These are phyloP conservation scores for Silurus asotus DNA, from an alignment of 2,113 vertebrate genomes.

Conservation along the genomic window DNA sequence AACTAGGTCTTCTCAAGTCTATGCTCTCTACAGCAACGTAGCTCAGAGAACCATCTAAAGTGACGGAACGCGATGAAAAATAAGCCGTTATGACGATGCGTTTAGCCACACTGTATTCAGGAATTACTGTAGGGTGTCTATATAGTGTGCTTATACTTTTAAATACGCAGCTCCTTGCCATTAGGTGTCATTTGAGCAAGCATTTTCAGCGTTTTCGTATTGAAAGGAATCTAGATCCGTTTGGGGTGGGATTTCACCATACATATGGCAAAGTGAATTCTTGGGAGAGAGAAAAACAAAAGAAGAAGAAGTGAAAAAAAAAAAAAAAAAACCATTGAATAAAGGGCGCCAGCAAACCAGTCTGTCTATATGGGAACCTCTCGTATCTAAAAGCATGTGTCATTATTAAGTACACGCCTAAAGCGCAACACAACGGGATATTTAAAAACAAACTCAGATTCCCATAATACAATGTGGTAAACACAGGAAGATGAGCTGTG, in stretches of 20 bases:
- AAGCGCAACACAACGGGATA: background rate
- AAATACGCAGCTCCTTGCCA: background rate
- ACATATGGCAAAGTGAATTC: background rate
- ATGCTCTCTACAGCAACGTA: background rate
- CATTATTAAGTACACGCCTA: background rate
- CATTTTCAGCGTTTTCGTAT: background rate
- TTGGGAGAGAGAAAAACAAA: background rate
- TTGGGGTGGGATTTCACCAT: background rate
- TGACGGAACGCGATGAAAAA: background rate
- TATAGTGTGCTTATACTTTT: background rate
- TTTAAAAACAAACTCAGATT: background rate
- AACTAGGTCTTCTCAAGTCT: background rate
- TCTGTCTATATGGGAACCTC: background rate
- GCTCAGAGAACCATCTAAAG: background rate
- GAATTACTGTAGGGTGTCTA: background rate
- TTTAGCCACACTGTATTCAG: background rate
- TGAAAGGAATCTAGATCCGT: background rate
- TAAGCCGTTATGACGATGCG: background rate
- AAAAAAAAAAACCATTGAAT: background rate
- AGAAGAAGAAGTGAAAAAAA: background rate
- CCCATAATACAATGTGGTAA: background rate
- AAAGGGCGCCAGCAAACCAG: background rate
- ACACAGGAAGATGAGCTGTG: background rate
- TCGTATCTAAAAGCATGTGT: slow-evolving; percentile 1
- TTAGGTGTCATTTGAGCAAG: background rate